Evolutionary conservation across 2,888 invertebrate genomes (phyloP).

Genomic region (Apoda limacodes): DNA sequence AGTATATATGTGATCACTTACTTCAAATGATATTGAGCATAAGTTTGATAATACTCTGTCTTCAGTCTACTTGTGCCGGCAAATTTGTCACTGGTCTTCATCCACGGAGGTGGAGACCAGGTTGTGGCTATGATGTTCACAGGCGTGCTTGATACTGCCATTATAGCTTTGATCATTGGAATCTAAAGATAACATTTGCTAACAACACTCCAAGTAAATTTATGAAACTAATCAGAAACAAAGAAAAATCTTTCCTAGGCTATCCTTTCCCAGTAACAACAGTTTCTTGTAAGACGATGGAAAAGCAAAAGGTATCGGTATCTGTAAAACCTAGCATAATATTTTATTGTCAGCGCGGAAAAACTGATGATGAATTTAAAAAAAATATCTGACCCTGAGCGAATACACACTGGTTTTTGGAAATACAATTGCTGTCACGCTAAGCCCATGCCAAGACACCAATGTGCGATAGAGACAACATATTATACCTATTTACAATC

Average conservation of each 20-base stretch:
- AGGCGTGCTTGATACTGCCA: constrained; percentile 30
- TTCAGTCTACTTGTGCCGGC: constrained; percentile 57
- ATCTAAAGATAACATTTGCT: constrained; percentile 36
- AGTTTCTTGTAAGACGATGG: too few relatives aligned
- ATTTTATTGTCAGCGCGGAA: background rate
- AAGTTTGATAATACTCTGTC: constrained; percentile 75
- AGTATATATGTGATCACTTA: too few relatives aligned
- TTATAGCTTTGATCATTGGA: constrained; percentile 51
- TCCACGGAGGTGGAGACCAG: constrained; percentile 76
- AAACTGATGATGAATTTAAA: background rate
- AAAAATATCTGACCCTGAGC: too few relatives aligned
- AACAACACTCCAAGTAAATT: background rate
- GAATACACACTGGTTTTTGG: too few relatives aligned
- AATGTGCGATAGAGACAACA: too few relatives aligned
- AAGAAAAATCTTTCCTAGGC: too few relatives aligned
- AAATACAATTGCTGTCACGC: too few relatives aligned
- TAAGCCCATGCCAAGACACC: too few relatives aligned
- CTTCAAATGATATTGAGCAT: constrained; percentile 82
- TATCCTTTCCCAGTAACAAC: too few relatives aligned
- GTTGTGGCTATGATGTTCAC: constrained; percentile 57
- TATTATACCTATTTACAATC: too few relatives aligned
- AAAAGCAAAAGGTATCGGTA: too few relatives aligned
- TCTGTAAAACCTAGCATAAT: background rate
- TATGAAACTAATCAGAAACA: too few relatives aligned
- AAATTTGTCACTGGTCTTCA: constrained; percentile 69